Percentiles rank a stretch among this genome's conserved stretches.
Conservation (phyloP, 2,797 vertebrate species). For the Typhlichthys eigenmanni region DNA sequence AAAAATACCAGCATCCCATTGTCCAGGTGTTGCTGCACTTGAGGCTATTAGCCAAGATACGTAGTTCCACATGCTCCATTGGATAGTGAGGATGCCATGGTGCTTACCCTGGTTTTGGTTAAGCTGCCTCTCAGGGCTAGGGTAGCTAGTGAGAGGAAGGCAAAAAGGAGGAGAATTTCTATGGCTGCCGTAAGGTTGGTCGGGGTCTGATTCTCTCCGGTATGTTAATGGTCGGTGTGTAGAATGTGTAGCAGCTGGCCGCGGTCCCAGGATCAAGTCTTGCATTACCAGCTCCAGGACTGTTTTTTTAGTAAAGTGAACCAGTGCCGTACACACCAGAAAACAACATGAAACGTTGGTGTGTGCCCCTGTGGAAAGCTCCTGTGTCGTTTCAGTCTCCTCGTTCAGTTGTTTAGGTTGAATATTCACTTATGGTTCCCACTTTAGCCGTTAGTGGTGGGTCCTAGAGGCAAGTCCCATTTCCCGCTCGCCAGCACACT, state of each 20-base stretch:
- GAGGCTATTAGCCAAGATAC: constrained; percentile 4
- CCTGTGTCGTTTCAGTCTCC: constrained; percentile 14
- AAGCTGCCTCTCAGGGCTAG: constrained; percentile 33
- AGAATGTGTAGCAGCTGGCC: constrained; percentile 83
- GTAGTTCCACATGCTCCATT: constrained; percentile 16
- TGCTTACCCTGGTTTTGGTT: constrained; percentile 30
- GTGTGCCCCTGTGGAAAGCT: constrained; percentile 16
- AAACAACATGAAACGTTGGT: constrained; percentile 38
- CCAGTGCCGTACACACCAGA: constrained; percentile 46
- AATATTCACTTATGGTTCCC: constrained; percentile 34
- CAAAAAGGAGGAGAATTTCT: constrained; percentile 21
- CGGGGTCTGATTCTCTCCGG: constrained; percentile 70
- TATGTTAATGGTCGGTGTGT: constrained; percentile 83
- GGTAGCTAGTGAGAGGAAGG: constrained; percentile 10
- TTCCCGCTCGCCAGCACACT: constrained; percentile 17
- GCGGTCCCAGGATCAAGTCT: constrained; percentile 68
- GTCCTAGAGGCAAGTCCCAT: constrained; percentile 13
- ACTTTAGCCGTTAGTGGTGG: constrained; percentile 31
- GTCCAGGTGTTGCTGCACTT: constrained; percentile 44
- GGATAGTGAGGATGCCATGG: constrained; percentile 24
- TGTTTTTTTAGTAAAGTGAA: constrained; percentile 84
- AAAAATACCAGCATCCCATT: constrained; percentile 28
- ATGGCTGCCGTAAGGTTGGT: constrained; percentile 45
- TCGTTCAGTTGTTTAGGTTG: constrained; percentile 32
- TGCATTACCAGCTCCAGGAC: constrained; percentile 77